These are phyloP conservation scores for Olivierus martensii DNA, from an alignment of 1,140 invertebrate genomes.

Conservation along the genomic window DNA sequence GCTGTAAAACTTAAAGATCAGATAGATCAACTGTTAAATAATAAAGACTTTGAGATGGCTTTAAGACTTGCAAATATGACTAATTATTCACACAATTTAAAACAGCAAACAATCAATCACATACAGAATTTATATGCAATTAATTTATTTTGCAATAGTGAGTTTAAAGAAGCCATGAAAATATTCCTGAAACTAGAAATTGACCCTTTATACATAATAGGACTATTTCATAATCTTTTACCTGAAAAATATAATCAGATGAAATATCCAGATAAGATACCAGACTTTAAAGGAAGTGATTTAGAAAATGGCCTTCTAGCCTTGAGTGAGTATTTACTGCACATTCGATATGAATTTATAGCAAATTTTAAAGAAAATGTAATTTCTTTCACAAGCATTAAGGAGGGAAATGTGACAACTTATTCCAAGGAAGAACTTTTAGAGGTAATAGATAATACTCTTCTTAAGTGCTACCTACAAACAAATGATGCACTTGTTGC, in stretches of 20 bases:
- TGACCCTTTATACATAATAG: conserved; percentile 87
- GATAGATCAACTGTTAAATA: conserved; percentile 60
- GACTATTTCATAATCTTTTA: conserved; percentile 77
- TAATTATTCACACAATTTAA: conserved; percentile 63
- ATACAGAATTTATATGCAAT: conserved; percentile 84
- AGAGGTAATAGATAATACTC: conserved; percentile 90
- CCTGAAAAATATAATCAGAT: conserved; percentile 45
- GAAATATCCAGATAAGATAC: conserved; percentile 40
- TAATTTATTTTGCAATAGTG: conserved; percentile 73
- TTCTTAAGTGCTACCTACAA: conserved; percentile 86
- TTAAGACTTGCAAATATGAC: conserved; percentile 43
- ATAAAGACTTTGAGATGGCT: conserved; percentile 86
- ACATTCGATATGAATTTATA: conserved; percentile 44
- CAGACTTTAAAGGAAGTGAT: conserved; percentile 63
- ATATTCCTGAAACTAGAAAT: conserved; percentile 77
- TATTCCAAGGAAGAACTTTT: conserved; percentile 46
- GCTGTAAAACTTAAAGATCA: conserved; percentile 63
- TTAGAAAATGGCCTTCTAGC: conserved; percentile 75
- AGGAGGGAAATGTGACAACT: conserved; percentile 35
- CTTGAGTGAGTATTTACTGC: conserved; percentile 74
- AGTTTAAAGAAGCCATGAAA: conserved; percentile 77
- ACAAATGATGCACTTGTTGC: conserved; percentile 90
- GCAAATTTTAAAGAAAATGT: conserved; percentile 29
- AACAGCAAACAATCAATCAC: conserved; percentile 59
- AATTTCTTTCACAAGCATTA: conserved; percentile 25